phyloP scores from a whole-genome alignment of 2,888 invertebrate genomes.

The Epinotia demarniana region DNA sequence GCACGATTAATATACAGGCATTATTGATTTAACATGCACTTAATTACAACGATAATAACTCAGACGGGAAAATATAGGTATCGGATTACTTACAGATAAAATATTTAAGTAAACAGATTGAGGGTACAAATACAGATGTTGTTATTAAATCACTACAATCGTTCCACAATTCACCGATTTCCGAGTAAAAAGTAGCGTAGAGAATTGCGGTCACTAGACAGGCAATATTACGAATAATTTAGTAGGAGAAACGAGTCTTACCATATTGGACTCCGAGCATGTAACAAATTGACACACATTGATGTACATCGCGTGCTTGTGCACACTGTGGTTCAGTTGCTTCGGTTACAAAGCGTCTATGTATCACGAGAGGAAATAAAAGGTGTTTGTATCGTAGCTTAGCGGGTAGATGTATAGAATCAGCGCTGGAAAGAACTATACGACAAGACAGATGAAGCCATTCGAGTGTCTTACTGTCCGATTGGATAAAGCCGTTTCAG shows the following conservation, averaged over 20 bases:
- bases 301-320: constrained; percentile 27
- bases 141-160: constrained; percentile 38
- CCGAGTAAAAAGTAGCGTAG: constrained; percentile 38
- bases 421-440: constrained; percentile 38
- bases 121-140: constrained; percentile 25
- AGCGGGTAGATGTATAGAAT: constrained; percentile 20
- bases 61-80: not conserved
- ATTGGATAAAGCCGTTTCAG: constrained; percentile 39
- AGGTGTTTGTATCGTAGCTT: not conserved
- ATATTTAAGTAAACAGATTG: constrained; percentile 23
- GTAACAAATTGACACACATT: constrained; percentile 1
- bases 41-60: not conserved
- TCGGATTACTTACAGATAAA: not conserved
- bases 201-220: constrained; percentile 43
- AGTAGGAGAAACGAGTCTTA: constrained; percentile 34
- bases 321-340: not conserved
- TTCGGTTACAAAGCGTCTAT: not conserved
- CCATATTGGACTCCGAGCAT: not conserved
- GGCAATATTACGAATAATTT: constrained; percentile 45
- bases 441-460: constrained; percentile 42
- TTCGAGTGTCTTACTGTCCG: constrained; percentile 40
- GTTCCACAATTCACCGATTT: constrained; percentile 40
- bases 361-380: not conserved
- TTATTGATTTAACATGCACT: no score
- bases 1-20: no score